These are phyloP conservation scores for Xylocopa sonorina DNA, from an alignment of 1,140 invertebrate genomes.

Conservation along the genomic window DNA sequence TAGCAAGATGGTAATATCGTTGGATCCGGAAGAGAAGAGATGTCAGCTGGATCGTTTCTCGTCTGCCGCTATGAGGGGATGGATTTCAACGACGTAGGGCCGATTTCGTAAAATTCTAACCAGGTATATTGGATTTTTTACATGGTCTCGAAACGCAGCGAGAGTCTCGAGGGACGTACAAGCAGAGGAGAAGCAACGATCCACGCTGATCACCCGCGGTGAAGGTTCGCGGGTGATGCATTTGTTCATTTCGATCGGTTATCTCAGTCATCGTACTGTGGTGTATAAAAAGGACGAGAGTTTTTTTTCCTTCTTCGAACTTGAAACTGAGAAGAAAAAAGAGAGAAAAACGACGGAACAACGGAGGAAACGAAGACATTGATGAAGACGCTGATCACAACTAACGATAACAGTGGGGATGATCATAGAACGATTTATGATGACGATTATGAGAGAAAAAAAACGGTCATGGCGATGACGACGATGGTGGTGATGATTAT, in stretches of 20 bases:
- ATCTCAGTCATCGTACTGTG: slow-evolving; percentile 23
- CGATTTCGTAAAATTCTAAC: slow-evolving; percentile 54
- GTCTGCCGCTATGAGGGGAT: slow-evolving; percentile 19
- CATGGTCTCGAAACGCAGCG: slow-evolving; percentile 62
- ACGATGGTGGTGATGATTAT: no score
- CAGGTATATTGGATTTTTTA: slow-evolving; percentile 63
- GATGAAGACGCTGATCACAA: slow-evolving; percentile 24
- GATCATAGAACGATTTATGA: slow-evolving; percentile 33
- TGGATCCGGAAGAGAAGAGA: background rate
- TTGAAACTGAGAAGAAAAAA: background rate
- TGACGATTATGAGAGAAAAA: slow-evolving; percentile 38
- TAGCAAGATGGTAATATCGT: background rate
- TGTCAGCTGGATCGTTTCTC: slow-evolving; percentile 39
- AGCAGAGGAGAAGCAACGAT: no score
- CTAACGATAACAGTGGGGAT: slow-evolving; percentile 37
- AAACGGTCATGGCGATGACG: background rate
- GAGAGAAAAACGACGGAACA: background rate
- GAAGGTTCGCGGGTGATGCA: slow-evolving; percentile 42
- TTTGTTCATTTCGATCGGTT: slow-evolving; percentile 24
- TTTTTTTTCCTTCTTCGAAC: slow-evolving; percentile 12
- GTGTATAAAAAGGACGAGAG: slow-evolving; percentile 6
- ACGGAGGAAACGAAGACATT: slow-evolving; percentile 36
- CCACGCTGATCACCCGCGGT: slow-evolving; percentile 11
- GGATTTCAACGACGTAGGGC: no score
- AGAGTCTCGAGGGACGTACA: background rate